Percentiles rank a stretch among this genome's conserved stretches.
phyloP scores from a whole-genome alignment of 1,140 invertebrate species.

The Artemia franciscana region DNA sequence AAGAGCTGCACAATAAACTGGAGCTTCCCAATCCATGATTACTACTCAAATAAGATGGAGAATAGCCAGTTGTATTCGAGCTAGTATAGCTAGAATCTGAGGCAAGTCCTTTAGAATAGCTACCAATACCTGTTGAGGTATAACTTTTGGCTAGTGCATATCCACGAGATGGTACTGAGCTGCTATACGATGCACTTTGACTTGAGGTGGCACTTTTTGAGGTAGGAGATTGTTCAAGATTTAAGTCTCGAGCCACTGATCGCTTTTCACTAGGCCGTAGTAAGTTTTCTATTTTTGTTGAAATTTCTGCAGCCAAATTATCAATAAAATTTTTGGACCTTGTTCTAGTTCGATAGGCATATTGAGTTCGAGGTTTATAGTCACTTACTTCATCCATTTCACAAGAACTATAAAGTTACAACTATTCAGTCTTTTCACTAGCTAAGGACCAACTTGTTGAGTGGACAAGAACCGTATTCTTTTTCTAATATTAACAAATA shows the following conservation, averaged over 20 bases:
- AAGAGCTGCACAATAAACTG: too few relatives aligned
- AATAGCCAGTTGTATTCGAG: too few relatives aligned
- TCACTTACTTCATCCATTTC: not conserved
- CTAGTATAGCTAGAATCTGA: too few relatives aligned
- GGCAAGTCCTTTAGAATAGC: not conserved
- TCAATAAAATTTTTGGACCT: not conserved
- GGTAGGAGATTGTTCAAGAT: not conserved
- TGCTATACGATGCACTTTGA: not conserved
- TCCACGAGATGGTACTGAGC: not conserved
- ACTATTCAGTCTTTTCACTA: too few relatives aligned
- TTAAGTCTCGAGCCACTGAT: not conserved
- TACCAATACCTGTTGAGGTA: not conserved
- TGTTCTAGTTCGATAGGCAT: not conserved
- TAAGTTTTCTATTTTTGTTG: not conserved
- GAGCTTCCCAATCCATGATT: too few relatives aligned
- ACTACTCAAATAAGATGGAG: too few relatives aligned
- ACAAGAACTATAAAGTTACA: not conserved
- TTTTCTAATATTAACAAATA: not conserved
- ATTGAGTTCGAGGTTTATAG: not conserved
- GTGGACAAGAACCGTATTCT: not conserved
- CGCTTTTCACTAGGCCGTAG: not conserved
- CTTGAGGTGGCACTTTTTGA: too few relatives aligned
- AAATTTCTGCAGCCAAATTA: not conserved
- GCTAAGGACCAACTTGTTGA: not conserved
- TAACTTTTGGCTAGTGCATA: not conserved